phyloP scores from a whole-genome alignment of 2,888 invertebrate species.

The Trachelus stipa region DNA sequence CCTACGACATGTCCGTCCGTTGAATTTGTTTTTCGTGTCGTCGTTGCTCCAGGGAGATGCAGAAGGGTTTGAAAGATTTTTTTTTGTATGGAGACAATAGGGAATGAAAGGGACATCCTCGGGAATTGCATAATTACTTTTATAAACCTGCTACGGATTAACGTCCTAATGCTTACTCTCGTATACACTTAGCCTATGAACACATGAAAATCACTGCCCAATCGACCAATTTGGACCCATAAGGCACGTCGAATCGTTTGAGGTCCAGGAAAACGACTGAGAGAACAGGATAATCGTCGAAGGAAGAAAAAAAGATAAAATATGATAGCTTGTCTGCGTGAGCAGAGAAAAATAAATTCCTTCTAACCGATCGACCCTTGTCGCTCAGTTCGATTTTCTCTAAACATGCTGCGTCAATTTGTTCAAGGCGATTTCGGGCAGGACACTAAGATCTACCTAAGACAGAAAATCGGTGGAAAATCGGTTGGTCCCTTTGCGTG shows the following conservation, averaged over 20 bases:
- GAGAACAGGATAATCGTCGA: not conserved
- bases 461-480: slow-evolving; percentile 66
- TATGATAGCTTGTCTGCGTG: not conserved
- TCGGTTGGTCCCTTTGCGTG: slow-evolving; percentile 64
- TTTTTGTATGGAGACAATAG: not conserved
- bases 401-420: slow-evolving; percentile 33
- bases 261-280: not conserved
- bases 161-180: slow-evolving; percentile 30
- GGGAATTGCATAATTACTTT: slow-evolving; percentile 28
- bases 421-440: slow-evolving; percentile 62
- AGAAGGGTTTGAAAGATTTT: not conserved
- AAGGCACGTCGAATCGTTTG: slow-evolving; percentile 56
- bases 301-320: not conserved
- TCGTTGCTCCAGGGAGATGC: not conserved
- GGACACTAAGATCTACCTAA: slow-evolving; percentile 62
- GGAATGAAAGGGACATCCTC: not conserved
- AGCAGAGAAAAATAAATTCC: not conserved
- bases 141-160: slow-evolving; percentile 26
- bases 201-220: slow-evolving; percentile 67
- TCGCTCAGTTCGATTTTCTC: not conserved
- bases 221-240: slow-evolving; percentile 65
- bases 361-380: not conserved
- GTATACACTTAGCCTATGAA: slow-evolving; percentile 65
- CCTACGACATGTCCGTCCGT: not conserved
- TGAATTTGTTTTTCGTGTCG: not conserved